Conservation (phyloP, 2,888 invertebrate genomes). For the Apomyelois bistriatella region DNA sequence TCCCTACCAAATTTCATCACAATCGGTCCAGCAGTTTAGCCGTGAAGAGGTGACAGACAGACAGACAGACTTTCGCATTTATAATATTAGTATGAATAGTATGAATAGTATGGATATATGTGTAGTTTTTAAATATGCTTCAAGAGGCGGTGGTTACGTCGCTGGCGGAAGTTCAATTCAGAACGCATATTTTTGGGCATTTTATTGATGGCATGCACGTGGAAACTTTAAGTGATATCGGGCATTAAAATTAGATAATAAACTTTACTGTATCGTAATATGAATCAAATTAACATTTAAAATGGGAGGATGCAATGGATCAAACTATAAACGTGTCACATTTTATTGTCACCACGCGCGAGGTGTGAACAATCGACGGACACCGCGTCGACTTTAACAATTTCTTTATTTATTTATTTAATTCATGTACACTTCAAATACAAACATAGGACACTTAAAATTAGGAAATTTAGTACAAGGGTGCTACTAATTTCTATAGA, state of each 20-base stretch:
- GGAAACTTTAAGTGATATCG: slow-evolving; percentile 2
- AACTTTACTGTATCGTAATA: slow-evolving; percentile 8
- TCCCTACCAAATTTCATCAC: too few species aligned
- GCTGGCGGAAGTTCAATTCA: slow-evolving; percentile 1
- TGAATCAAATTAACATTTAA: background rate
- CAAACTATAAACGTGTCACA: slow-evolving; percentile 7
- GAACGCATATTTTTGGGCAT: slow-evolving; percentile 8
- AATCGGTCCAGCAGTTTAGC: too few species aligned
- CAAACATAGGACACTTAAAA: too few species aligned
- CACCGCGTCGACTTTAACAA: slow-evolving; percentile 5
- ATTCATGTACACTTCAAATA: too few species aligned
- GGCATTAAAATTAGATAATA: background rate
- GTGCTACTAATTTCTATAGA: too few species aligned
- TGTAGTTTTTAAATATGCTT: too few species aligned
- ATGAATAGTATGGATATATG: too few species aligned
- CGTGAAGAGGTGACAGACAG: too few species aligned
- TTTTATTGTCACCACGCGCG: background rate
- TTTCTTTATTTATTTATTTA: background rate
- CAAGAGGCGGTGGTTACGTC: background rate
- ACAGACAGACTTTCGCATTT: too few species aligned
- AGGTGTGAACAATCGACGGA: slow-evolving; percentile 11
- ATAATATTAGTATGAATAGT: too few species aligned
- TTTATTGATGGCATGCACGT: slow-evolving; percentile 6
- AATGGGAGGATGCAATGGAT: slow-evolving; percentile 8
- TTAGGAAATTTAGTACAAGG: too few species aligned